A percentile compares a stretch with the other conserved stretches of the same genome.
Evolutionary conservation across 1,140 invertebrate species (phyloP).

Genomic region (Apocrypta bakeri): DNA sequence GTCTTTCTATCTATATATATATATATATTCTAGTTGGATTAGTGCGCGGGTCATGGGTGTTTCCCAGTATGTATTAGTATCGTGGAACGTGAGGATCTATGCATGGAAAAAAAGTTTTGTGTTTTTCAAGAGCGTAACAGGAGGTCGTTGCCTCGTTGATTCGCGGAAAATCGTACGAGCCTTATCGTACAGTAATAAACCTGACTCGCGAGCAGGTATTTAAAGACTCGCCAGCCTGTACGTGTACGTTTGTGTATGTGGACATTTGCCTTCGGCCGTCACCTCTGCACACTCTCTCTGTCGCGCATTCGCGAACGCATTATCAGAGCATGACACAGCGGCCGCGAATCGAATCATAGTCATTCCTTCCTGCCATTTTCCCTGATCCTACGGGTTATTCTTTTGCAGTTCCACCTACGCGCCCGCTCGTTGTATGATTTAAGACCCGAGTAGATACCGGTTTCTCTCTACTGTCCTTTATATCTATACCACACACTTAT

Average conservation of each 20-base stretch:
- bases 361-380: neutral
- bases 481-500: no score
- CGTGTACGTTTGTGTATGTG: no score
- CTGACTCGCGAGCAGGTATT: neutral
- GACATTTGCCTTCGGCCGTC: neutral
- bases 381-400: neutral
- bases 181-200: neutral
- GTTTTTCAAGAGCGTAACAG: neutral
- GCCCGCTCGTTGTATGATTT: neutral
- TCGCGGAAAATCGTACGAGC: neutral
- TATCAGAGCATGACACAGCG: slow-evolving; percentile 15
- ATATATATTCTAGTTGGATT: neutral
- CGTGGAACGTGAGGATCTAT: neutral
- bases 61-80: neutral
- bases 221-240: neutral
- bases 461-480: no score
- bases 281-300: neutral
- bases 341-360: slow-evolving; percentile 10
- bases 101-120: neutral
- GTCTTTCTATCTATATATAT: neutral
- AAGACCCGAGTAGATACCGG: no score
- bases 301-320: neutral
- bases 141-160: neutral
- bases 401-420: neutral
- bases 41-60: neutral